A percentile compares a stretch with the other conserved stretches of the same genome.
These are phyloP conservation scores for Anolis apletophallus DNA, from an alignment of 2,797 vertebrate species.

Conservation along the genomic window DNA sequence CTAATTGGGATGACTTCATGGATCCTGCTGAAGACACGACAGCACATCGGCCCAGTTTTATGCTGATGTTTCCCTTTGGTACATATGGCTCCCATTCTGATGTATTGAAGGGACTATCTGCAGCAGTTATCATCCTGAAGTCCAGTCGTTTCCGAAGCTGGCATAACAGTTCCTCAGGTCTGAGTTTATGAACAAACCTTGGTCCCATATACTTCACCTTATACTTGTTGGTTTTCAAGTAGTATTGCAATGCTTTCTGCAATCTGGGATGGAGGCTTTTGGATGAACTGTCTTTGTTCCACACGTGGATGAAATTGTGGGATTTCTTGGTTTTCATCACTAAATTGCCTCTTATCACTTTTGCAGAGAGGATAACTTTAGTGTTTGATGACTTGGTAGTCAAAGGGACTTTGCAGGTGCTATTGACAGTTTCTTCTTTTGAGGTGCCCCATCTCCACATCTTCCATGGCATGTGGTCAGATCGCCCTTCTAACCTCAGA, in stretches of 20 bases:
- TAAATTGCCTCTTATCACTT: not conserved
- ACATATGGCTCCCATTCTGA: constrained; percentile 75
- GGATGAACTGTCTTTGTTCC: constrained; percentile 81
- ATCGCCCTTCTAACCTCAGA: constrained; percentile 57
- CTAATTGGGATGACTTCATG: constrained; percentile 78
- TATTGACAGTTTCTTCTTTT: constrained; percentile 39
- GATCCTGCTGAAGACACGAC: constrained; percentile 84
- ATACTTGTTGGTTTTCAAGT: constrained; percentile 79
- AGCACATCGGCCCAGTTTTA: constrained; percentile 78
- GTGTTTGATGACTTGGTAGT: not conserved
- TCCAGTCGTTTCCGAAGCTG: constrained; percentile 76
- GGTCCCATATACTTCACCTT: constrained; percentile 74
- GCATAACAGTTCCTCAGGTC: constrained; percentile 72
- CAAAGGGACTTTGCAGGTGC: constrained; percentile 32
- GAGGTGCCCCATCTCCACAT: constrained; percentile 35
- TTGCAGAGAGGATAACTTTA: constrained; percentile 28
- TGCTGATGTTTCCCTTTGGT: constrained; percentile 73
- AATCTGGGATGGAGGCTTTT: constrained; percentile 75
- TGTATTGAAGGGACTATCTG: constrained; percentile 76
- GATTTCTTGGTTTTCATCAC: constrained; percentile 52
- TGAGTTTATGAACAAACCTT: constrained; percentile 65
- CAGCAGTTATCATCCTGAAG: constrained; percentile 73
- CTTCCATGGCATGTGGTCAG: constrained; percentile 46
- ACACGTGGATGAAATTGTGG: constrained; percentile 66
- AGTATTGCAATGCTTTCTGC: constrained; percentile 75